phyloP scores from a whole-genome alignment of 2,113 vertebrate species.

The Caranx ignobilis region DNA sequence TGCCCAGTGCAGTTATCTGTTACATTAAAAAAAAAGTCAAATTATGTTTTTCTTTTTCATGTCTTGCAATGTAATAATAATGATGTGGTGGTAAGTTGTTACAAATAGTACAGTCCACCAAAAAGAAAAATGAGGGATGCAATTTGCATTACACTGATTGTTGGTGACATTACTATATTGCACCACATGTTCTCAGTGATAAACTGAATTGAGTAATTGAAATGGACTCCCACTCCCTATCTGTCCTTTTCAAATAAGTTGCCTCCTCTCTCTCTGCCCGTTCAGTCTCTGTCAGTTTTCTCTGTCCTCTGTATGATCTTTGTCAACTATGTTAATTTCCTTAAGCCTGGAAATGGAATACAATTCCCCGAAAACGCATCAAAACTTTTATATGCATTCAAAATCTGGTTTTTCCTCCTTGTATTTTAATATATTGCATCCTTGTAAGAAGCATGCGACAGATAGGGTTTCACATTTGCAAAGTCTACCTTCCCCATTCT shows the following conservation, averaged over 20 bases:
- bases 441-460: neutral
- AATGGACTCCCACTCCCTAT: constrained; percentile 44
- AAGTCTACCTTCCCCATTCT: constrained; percentile 32
- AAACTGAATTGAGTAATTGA: constrained; percentile 68
- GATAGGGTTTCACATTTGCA: constrained; percentile 40
- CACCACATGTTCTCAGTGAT: constrained; percentile 55
- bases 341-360: neutral
- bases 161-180: constrained; percentile 58
- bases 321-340: constrained; percentile 31
- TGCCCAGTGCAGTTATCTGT: constrained; percentile 71
- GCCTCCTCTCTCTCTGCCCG: constrained; percentile 12
- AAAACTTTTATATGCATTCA: constrained; percentile 10
- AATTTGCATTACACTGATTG: constrained; percentile 62
- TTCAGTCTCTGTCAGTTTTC: constrained; percentile 25
- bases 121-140: constrained; percentile 24
- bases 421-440: constrained; percentile 32
- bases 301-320: constrained; percentile 25
- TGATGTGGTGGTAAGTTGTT: constrained; percentile 29
- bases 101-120: constrained; percentile 19
- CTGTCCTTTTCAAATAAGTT: constrained; percentile 48
- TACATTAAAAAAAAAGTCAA: constrained; percentile 30
- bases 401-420: neutral
- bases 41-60: constrained; percentile 22
- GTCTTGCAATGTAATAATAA: constrained; percentile 52
- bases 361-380: constrained; percentile 2